phyloP scores from a whole-genome alignment of 2,113 vertebrate genomes.

The Cavia porcellus region DNA sequence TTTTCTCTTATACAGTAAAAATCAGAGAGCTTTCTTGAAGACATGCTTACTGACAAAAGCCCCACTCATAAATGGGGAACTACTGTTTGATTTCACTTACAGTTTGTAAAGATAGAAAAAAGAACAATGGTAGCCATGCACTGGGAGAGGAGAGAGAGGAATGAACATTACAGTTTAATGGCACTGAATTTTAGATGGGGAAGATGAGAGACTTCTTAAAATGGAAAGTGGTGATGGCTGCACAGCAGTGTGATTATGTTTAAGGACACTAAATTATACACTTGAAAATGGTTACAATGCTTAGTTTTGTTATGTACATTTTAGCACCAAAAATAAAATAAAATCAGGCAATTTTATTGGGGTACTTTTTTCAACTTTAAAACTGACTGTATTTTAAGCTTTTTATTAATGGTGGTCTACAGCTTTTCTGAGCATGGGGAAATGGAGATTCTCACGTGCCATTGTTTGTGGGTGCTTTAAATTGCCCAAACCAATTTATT shows the following conservation, averaged over 20 bases:
- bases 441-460: not conserved
- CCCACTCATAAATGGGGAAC: conserved; percentile 20
- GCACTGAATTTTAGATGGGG: not conserved
- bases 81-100: not conserved
- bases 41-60: conserved; percentile 12
- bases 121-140: not conserved
- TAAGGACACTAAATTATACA: conserved; percentile 4
- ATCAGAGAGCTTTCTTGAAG: not conserved
- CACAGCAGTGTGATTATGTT: not conserved
- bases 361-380: conserved; percentile 27
- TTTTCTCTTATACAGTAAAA: not conserved
- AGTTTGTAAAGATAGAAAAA: conserved; percentile 40
- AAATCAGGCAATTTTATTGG: not conserved
- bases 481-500: not conserved
- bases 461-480: not conserved
- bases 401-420: not conserved
- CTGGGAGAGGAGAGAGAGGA: not conserved
- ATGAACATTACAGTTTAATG: not conserved
- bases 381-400: not conserved
- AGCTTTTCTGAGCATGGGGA: not conserved
- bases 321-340: conserved; percentile 5
- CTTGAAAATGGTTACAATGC: conserved; percentile 14
- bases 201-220: conserved; percentile 28
- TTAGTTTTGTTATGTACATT: not conserved
- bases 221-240: not conserved